Percentiles rank a stretch among this genome's conserved stretches.
phyloP scores from a whole-genome alignment of 2,797 vertebrate genomes.

The Gila robusta region DNA sequence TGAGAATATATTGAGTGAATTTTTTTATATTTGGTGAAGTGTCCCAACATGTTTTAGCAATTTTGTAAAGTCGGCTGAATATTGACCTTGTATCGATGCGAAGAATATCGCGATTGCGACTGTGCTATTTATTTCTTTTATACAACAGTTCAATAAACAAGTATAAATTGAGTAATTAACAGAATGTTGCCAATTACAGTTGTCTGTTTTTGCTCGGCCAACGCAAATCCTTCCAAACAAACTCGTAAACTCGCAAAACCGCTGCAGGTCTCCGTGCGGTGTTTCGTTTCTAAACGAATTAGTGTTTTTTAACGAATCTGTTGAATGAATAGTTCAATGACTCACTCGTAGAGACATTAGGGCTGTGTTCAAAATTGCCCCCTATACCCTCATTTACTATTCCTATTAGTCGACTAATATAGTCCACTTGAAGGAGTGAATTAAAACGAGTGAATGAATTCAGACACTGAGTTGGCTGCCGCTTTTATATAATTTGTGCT shows the following conservation, averaged over 20 bases:
- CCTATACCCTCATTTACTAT: too few relatives aligned
- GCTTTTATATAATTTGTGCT: too few relatives aligned
- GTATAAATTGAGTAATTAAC: neutral
- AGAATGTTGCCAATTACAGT: neutral
- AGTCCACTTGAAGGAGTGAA: too few relatives aligned
- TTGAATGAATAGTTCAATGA: neutral
- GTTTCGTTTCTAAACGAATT: neutral
- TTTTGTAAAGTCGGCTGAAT: neutral
- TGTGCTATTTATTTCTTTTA: neutral
- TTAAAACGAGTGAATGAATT: too few relatives aligned
- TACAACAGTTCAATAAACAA: neutral
- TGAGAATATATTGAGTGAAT: neutral
- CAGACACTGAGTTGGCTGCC: too few relatives aligned
- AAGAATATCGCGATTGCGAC: rapidly evolving
- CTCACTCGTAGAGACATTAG: neutral
- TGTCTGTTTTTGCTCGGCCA: neutral
- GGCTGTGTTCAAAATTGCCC: too few relatives aligned
- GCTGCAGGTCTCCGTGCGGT: too few relatives aligned
- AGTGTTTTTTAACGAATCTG: neutral
- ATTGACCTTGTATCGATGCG: too few relatives aligned
- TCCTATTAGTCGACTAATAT: too few relatives aligned
- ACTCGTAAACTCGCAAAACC: neutral
- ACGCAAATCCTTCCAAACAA: neutral
- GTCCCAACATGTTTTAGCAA: neutral
- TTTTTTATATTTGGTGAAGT: neutral